These are phyloP conservation scores for Laterallus jamaicensis DNA, from an alignment of 2,113 vertebrate genomes.

Conservation along the genomic window DNA sequence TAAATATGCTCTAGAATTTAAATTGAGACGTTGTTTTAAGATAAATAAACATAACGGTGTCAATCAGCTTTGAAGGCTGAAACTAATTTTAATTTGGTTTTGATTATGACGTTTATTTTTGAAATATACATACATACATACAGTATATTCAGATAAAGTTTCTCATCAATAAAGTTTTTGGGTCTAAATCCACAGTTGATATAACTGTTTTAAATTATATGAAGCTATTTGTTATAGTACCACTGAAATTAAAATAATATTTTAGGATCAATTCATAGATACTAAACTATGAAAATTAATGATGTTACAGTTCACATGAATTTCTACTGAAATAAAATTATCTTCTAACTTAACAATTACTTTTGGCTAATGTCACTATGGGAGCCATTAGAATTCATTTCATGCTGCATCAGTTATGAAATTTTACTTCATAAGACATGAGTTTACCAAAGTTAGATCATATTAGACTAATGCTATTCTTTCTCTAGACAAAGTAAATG, in stretches of 20 bases:
- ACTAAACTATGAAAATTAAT: background rate
- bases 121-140: background rate
- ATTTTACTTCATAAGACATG: background rate
- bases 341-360: background rate
- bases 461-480: background rate
- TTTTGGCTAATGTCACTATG: background rate
- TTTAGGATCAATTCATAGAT: background rate
- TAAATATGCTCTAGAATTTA: background rate
- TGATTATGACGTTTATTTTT: background rate
- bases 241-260: background rate
- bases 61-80: background rate
- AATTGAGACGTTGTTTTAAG: background rate
- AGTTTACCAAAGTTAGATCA: background rate
- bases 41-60: background rate
- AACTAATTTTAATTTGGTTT: background rate
- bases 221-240: background rate
- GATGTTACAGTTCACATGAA: background rate
- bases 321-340: background rate
- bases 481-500: background rate
- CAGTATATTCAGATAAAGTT: background rate
- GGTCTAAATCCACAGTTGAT: background rate
- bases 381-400: slow-evolving; percentile 30
- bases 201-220: background rate
- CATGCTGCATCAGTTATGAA: background rate
- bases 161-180: background rate